A percentile compares a stretch with the other conserved stretches of the same genome.
These are phyloP conservation scores for Tachina grossa DNA, from an alignment of 2,888 invertebrate species.

Conservation along the genomic window DNA sequence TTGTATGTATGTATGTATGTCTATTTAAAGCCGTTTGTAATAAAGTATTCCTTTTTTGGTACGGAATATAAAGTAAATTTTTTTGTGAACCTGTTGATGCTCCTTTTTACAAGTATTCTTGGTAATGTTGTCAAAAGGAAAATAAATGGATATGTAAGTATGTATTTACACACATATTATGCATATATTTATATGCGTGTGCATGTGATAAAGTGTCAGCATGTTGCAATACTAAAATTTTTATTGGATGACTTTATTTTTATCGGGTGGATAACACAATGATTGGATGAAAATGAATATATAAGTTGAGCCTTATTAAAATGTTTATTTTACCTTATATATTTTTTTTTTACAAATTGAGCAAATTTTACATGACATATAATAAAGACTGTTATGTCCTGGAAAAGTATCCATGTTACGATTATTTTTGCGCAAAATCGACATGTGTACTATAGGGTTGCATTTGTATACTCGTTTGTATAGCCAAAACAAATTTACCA, in stretches of 20 bases:
- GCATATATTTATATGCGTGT: background rate
- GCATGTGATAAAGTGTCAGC: background rate
- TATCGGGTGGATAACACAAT: background rate
- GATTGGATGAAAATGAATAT: background rate
- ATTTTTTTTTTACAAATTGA: background rate
- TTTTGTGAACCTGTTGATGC: constrained; percentile 34
- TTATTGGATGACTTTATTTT: background rate
- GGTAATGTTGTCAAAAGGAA: constrained; percentile 8
- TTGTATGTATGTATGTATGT: constrained; percentile 8
- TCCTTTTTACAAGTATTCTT: background rate
- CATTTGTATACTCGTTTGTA: too few relatives aligned
- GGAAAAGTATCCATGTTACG: background rate
- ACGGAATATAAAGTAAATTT: background rate
- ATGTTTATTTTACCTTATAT: background rate
- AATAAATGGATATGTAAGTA: background rate
- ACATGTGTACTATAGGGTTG: too few relatives aligned
- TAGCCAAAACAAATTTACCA: too few relatives aligned
- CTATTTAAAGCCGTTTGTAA: constrained; percentile 25
- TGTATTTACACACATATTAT: background rate
- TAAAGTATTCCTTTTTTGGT: background rate
- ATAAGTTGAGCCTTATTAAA: background rate
- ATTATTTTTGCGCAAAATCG: background rate
- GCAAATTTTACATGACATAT: background rate
- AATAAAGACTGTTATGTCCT: background rate
- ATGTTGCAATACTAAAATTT: constrained; percentile 8